A percentile compares a stretch with the other conserved stretches of the same genome.
phyloP scores from a whole-genome alignment of 2,797 vertebrate genomes.

The Alcedo quadribrachys region DNA sequence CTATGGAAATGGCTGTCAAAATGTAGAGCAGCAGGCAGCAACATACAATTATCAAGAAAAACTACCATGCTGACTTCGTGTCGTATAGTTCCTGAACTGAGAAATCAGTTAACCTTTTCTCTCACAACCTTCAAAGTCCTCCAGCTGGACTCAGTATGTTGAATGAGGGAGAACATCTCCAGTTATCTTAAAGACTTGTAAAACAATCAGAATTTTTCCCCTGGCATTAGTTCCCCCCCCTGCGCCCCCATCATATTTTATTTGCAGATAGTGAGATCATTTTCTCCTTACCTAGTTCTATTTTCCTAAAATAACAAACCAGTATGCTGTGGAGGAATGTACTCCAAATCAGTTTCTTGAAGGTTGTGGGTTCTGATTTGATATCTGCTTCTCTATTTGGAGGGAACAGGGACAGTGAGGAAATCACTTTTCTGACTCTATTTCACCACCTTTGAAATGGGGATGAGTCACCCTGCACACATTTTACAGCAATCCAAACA shows the following conservation, averaged over 20 bases:
- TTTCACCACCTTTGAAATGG: neutral
- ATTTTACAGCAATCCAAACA: neutral
- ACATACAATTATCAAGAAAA: constrained; percentile 85
- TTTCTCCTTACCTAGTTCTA: neutral
- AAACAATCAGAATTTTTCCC: neutral
- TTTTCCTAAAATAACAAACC: neutral
- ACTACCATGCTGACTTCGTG: constrained; percentile 78
- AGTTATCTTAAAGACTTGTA: constrained; percentile 8
- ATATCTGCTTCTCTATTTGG: neutral
- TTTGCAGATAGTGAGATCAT: neutral
- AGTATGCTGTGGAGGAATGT: constrained; percentile 12
- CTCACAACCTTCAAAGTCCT: constrained; percentile 78
- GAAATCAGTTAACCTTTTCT: constrained; percentile 80
- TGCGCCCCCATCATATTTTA: neutral
- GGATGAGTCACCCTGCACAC: neutral
- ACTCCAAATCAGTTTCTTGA: neutral
- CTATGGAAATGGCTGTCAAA: constrained; percentile 84
- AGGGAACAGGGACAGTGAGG: neutral
- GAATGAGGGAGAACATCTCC: constrained; percentile 13
- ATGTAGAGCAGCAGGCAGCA: constrained; percentile 82
- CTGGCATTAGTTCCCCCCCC: neutral
- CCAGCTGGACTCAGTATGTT: constrained; percentile 55
- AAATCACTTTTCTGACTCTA: neutral
- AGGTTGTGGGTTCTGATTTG: neutral
- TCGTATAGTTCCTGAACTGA: constrained; percentile 76